phyloP scores from a whole-genome alignment of 2,797 vertebrate genomes.

The Sarcoramphus papa region DNA sequence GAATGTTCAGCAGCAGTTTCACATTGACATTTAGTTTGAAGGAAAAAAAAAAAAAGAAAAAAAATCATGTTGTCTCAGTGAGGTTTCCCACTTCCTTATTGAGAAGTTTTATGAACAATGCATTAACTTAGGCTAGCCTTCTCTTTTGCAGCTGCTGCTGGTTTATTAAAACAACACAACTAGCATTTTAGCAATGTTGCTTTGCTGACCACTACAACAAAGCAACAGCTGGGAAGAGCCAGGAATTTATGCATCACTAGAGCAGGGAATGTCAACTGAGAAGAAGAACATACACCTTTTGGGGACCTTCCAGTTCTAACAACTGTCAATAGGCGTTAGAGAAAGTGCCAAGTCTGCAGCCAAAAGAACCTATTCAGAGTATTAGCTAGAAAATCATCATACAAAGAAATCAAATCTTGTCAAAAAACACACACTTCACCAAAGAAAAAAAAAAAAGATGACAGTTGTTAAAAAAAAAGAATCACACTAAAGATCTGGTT shows the following conservation, averaged over 20 bases:
- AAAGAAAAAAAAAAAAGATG: no score
- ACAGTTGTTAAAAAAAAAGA: not conserved
- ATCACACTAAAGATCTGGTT: not conserved
- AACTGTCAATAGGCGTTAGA: not conserved
- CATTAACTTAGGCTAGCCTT: not conserved
- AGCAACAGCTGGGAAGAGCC: not conserved
- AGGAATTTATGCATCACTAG: not conserved
- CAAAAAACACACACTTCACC: rapidly evolving
- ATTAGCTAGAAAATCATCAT: not conserved
- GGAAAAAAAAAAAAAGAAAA: not conserved
- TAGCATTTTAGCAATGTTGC: not conserved
- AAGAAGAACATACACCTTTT: not conserved
- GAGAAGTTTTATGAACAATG: not conserved
- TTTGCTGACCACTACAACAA: not conserved
- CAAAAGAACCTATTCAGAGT: not conserved
- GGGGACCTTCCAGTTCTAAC: not conserved
- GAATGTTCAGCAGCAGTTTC: not conserved
- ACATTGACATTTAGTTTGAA: not conserved
- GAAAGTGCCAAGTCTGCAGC: not conserved
- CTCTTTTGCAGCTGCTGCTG: not conserved
- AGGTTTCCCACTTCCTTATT: slow-evolving; percentile 51
- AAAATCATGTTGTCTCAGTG: not conserved
- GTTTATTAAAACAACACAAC: not conserved
- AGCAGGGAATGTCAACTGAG: not conserved
- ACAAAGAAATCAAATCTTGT: not conserved